Conservation (phyloP, 1,140 invertebrate genomes). For the Probaryconus sp. region DNA sequence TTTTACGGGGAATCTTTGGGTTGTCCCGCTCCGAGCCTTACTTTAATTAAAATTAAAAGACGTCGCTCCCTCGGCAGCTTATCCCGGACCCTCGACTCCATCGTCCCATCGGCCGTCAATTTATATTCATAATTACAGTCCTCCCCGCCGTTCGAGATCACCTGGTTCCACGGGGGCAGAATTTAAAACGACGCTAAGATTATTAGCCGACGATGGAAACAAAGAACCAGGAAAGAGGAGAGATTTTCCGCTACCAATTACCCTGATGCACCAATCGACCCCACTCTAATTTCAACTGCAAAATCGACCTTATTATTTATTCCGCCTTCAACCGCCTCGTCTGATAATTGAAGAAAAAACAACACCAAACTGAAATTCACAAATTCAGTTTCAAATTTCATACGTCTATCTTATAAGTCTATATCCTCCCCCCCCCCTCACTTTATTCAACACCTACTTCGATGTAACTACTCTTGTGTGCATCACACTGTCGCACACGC, state of each 20-base stretch:
- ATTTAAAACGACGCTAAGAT: slow-evolving; percentile 64
- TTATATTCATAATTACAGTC: slow-evolving; percentile 77
- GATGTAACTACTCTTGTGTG: slow-evolving; percentile 49
- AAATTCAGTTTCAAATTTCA: slow-evolving; percentile 41
- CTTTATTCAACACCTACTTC: too few relatives aligned
- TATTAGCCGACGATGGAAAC: slow-evolving; percentile 71
- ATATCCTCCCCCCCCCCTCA: slow-evolving; percentile 50
- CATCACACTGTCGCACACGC: slow-evolving; percentile 24
- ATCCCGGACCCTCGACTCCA: slow-evolving; percentile 50
- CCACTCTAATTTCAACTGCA: slow-evolving; percentile 18
- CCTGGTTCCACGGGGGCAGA: slow-evolving; percentile 61
- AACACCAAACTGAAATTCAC: too few relatives aligned
- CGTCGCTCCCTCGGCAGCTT: slow-evolving; percentile 50
- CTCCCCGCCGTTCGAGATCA: slow-evolving; percentile 59
- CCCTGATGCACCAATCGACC: slow-evolving; percentile 37
- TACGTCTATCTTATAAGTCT: too few relatives aligned
- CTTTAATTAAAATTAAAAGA: slow-evolving; percentile 78
- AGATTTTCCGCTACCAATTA: slow-evolving; percentile 57
- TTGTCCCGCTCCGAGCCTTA: slow-evolving; percentile 53
- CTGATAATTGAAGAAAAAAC: too few relatives aligned
- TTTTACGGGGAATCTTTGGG: slow-evolving; percentile 28
- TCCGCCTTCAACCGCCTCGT: slow-evolving; percentile 18
- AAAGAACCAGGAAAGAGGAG: slow-evolving; percentile 56
- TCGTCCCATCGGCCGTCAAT: slow-evolving; percentile 67
- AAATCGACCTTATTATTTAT: slow-evolving; percentile 23